Evolutionary conservation across 2,113 vertebrate genomes (phyloP), one percentile per base, ranked within the genome.

Genomic region (Nerophis lumbriciformis): DNA sequence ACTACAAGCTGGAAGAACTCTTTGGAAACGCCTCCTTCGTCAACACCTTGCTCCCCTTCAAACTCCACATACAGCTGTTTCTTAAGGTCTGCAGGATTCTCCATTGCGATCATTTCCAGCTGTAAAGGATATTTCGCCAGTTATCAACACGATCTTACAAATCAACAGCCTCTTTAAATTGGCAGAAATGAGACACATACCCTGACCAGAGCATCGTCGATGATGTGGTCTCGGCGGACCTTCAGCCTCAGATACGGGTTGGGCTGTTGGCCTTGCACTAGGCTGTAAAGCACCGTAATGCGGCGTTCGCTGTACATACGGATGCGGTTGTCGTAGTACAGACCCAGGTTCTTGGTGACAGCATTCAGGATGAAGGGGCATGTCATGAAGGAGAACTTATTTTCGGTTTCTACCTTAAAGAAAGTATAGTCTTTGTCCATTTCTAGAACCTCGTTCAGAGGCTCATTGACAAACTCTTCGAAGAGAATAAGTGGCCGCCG

Each of bases 401-500:
- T 99, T 68, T 99, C 97, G 0, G 96, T 97, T 82, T 99, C 96
- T 68, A 99, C 97, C 83, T 98, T 99, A 89, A 98, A 99, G 88
- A 99, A 99, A 54, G 96, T 99, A 75, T 98, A 99, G 88, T 99
- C 97, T 86, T 99, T 99, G 91, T 99, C 96, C 97, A 99, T 99
- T 87, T 99, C 97, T 77, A 99, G 89, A 72, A 98, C 96, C 72
- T 99, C 97, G 58, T 99, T 99, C 63, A 99, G 92, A 70, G 97
- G 96, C 87, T 99, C 97, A 47, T 99, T 99, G 82, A 99, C 90
- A 80, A 98, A 99, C 82, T 99, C 97, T 85, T 98, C 94, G 61
- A 97, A 98, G 64, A 92, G 90, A 66, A 99, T 91, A 71, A 98
- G 94, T 42, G 97, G 97, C 81, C 92, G 92, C 47, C 96, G 91